Percentiles rank a stretch among this genome's conserved stretches.
phyloP scores from a whole-genome alignment of 2,888 invertebrate genomes.

The Macroteleia sp. region DNA sequence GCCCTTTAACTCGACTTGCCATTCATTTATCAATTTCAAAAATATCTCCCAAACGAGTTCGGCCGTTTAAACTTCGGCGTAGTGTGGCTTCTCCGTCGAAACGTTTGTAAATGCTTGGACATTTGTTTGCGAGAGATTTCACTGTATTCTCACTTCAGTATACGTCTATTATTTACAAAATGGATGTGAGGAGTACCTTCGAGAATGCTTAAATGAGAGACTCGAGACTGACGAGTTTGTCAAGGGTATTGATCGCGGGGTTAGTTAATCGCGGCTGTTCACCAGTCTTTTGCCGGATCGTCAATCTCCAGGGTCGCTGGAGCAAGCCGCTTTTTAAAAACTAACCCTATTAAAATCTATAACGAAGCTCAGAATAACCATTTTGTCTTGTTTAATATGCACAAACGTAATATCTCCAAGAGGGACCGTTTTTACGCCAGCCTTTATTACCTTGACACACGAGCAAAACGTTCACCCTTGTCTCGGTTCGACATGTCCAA shows the following conservation, averaged over 20 bases:
- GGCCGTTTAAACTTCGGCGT: neutral
- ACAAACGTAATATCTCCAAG: constrained; percentile 17
- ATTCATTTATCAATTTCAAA: constrained; percentile 17
- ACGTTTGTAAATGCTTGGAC: constrained; percentile 32
- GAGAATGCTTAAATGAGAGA: constrained; percentile 40
- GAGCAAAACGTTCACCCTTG: constrained; percentile 16
- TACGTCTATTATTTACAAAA: constrained; percentile 52
- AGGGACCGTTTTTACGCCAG: constrained; percentile 11
- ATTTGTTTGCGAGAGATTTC: constrained; percentile 44
- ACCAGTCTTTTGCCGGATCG: constrained; percentile 61
- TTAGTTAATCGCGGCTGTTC: constrained; percentile 44
- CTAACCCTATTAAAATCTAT: constrained; percentile 21
- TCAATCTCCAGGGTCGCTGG: constrained; percentile 61
- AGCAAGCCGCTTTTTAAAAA: constrained; percentile 20
- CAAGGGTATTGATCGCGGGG: constrained; percentile 52
- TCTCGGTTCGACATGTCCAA: constrained; percentile 23
- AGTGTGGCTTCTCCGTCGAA: neutral
- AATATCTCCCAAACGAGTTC: neutral
- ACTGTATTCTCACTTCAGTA: constrained; percentile 39
- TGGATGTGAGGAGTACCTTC: constrained; percentile 42
- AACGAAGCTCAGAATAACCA: constrained; percentile 22
- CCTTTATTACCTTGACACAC: constrained; percentile 24
- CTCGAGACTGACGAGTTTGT: constrained; percentile 50
- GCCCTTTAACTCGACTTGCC: neutral
- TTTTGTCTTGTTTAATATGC: constrained; percentile 14